phyloP scores from a whole-genome alignment of 2,797 vertebrate species.

The Aplochiton taeniatus region DNA sequence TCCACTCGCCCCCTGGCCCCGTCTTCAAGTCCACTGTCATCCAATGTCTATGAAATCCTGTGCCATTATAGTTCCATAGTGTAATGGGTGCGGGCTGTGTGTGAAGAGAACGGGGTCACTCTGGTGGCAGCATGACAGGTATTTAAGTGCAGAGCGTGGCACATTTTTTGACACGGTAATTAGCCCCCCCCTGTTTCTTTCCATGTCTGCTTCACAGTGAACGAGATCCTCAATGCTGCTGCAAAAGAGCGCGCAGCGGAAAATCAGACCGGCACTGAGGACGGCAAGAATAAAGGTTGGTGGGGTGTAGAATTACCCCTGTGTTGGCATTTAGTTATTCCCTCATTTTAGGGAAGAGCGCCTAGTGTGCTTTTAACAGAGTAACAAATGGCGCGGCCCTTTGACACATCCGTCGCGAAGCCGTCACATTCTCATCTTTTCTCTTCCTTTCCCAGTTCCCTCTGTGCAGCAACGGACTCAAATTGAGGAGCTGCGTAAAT shows the following conservation, averaged over 20 bases:
- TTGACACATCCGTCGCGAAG: no score
- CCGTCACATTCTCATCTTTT: not conserved
- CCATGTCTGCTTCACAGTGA: slow-evolving; percentile 53
- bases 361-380: no score
- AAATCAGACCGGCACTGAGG: slow-evolving; percentile 61
- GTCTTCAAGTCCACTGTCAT: not conserved
- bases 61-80: slow-evolving; percentile 8
- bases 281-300: slow-evolving; percentile 71
- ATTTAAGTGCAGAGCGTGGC: slow-evolving; percentile 5
- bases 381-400: no score
- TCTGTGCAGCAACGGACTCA: slow-evolving; percentile 85
- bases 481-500: slow-evolving; percentile 87
- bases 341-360: no score
- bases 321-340: no score
- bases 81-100: not conserved
- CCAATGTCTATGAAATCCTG: slow-evolving; percentile 4
- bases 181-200: not conserved
- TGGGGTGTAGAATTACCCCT: not conserved
- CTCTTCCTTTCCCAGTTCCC: slow-evolving; percentile 50
- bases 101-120: not conserved
- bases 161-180: slow-evolving; percentile 16
- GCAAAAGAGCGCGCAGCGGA: slow-evolving; percentile 66
- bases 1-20: not conserved
- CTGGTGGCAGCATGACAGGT: not conserved
- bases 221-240: slow-evolving; percentile 68